Base-by-base conservation (phyloP, 1,140 invertebrate species). In the Heliconius nattereri region DNA sequence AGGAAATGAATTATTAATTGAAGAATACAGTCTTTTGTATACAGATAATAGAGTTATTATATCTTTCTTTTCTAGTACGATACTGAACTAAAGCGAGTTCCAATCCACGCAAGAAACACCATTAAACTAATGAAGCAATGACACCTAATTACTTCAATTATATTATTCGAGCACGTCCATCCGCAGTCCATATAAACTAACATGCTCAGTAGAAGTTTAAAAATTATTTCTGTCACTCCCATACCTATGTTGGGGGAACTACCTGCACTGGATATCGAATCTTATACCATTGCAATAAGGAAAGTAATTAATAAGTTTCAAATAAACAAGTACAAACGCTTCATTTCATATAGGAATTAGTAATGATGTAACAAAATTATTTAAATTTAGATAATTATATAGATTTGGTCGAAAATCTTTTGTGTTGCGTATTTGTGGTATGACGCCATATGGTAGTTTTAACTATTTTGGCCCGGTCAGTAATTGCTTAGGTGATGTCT, bases 161-260 rank as follows among this genome's bases (percentile, higher is more conserved):
- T 66, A 66, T 29, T 16, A 13, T 66, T 66, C 60, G 7, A 66
- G 60, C 23, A 26, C 60, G 60, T 66, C 26, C 60, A 6, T 66
- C 60, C 23, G 11, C 60, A 66, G 60, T 29, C 29, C 26, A 29
- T 66, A 66, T 66, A 26, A 66, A 66, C 60, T 29, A 26, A 66
- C 60, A 66, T 23, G 26, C 26, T 66, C 26, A 26, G 60, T 19
- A 75, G 73, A 82, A 84, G 76, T 84, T 81, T 84, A 78, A 83
- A 82, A 83, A 84, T 82, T 80, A 78, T 84, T 75, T 83, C 83
- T 77, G 79, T 80, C 80, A 81, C 81, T 78, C 71, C 45, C 81
- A 81, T 83, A 83, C n/a, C n/a, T 60, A 29, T 6, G 2, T 66
- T 26, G 11, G 60, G 60, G 60, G 26, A 66, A 26, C 29, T 11